Conservation (phyloP, 1,140 invertebrate species). For the Tetragonula clypearis region DNA sequence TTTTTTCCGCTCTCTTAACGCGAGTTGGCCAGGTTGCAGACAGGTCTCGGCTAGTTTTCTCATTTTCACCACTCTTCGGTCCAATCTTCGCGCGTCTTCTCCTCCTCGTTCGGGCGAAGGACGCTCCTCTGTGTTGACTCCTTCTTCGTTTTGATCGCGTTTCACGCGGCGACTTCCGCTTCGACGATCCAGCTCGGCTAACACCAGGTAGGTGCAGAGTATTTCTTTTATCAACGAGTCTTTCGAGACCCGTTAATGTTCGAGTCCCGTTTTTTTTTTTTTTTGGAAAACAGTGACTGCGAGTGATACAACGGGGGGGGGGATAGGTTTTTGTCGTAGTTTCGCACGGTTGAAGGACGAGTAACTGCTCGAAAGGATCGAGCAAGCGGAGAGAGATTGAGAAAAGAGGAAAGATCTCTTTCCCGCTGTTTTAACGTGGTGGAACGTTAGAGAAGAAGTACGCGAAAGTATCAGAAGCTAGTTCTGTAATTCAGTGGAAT, state of each 20-base stretch:
- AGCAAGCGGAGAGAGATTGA: too few relatives aligned
- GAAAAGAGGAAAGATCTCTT: neutral
- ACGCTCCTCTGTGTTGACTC: too few relatives aligned
- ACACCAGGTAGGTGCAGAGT: conserved; percentile 10
- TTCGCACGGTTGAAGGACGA: neutral
- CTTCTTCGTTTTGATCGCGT: neutral
- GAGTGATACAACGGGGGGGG: neutral
- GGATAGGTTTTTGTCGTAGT: neutral
- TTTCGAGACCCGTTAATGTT: too few relatives aligned
- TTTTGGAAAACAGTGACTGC: too few relatives aligned
- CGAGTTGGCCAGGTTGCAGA: neutral
- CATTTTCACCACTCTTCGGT: too few relatives aligned
- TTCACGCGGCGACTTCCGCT: neutral
- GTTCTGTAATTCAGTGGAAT: neutral
- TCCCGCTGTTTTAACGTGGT: too few relatives aligned
- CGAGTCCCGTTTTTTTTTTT: too few relatives aligned
- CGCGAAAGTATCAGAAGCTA: neutral
- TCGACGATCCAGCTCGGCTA: neutral
- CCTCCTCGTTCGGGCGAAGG: neutral
- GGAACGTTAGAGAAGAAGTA: neutral
- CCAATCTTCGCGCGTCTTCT: neutral
- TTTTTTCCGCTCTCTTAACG: neutral
- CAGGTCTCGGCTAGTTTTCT: too few relatives aligned
- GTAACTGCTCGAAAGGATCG: too few relatives aligned
- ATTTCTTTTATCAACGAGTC: neutral